A percentile compares a stretch with the other conserved stretches of the same genome.
Evolutionary conservation across 2,113 vertebrate species (phyloP).

Genomic region (Cyprinodon brontotheroides): DNA sequence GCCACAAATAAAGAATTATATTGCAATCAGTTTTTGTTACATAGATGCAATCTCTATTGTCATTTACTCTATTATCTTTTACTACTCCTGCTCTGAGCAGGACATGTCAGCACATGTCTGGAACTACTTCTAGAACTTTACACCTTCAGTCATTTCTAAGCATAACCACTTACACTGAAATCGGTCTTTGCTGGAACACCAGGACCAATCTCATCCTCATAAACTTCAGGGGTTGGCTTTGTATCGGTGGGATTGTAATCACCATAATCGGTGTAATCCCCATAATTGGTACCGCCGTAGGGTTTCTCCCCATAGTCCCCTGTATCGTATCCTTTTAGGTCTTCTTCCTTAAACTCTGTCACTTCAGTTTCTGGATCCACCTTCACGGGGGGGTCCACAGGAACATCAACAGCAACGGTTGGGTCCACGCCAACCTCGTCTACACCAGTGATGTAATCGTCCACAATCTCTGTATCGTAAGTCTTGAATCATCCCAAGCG

Average conservation of each 20-base stretch:
- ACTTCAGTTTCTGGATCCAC: constrained; percentile 77
- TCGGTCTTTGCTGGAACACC: constrained; percentile 93
- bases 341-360: constrained; percentile 87
- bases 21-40: background rate
- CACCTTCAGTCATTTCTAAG: constrained; percentile 43
- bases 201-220: constrained; percentile 89
- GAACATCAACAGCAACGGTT: constrained; percentile 69
- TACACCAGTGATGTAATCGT: constrained; percentile 95
- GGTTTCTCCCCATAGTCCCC: constrained; percentile 77
- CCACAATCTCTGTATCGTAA: constrained; percentile 88
- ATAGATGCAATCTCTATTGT: background rate
- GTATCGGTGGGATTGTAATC: constrained; percentile 86
- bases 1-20: background rate
- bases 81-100: background rate
- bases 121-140: constrained; percentile 31
- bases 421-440: constrained; percentile 87
- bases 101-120: background rate
- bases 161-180: constrained; percentile 85
- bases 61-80: background rate
- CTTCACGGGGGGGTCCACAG: constrained; percentile 55
- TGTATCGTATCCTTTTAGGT: constrained; percentile 80
- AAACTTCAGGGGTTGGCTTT: constrained; percentile 79
- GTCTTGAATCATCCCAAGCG: constrained; percentile 70
- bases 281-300: constrained; percentile 84
- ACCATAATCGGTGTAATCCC: constrained; percentile 84